Conservation (phyloP, 2,797 vertebrate species). For the Gouania willdenowi region DNA sequence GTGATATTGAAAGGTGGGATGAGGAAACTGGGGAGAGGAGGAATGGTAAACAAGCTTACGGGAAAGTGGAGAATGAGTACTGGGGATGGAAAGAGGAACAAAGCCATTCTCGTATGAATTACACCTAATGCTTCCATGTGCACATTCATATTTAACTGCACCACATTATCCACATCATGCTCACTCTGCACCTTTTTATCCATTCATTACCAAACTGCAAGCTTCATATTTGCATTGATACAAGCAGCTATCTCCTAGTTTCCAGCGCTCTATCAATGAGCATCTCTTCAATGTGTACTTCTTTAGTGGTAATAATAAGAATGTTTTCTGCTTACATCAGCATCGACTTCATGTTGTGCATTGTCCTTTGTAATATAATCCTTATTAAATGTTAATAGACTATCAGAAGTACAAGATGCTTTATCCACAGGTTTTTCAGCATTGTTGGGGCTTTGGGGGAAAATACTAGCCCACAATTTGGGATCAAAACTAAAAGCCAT, state of each 20-base stretch:
- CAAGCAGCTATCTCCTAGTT: neutral
- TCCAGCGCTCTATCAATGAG: conserved; percentile 1
- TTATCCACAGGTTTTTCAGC: too few relatives aligned
- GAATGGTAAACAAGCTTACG: conserved; percentile 17
- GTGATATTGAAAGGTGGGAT: conserved; percentile 1
- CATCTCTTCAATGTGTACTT: conserved; percentile 3
- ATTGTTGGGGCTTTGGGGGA: too few relatives aligned
- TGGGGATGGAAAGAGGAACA: conserved; percentile 11
- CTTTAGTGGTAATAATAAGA: too few relatives aligned
- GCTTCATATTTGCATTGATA: conserved; percentile 1
- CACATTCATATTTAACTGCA: conserved; percentile 19
- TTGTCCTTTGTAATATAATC: conserved; percentile 26
- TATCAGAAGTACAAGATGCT: conserved; percentile 44
- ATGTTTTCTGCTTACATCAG: too few relatives aligned
- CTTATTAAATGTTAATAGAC: conserved; percentile 54
- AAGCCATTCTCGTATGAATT: conserved; percentile 24
- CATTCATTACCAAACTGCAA: conserved; percentile 4
- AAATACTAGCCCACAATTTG: too few relatives aligned
- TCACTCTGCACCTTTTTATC: neutral
- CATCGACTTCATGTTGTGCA: neutral
- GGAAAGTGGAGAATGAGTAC: conserved; percentile 1
- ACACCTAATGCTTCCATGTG: conserved; percentile 27
- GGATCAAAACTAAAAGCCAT: too few relatives aligned
- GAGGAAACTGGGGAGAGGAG: neutral
- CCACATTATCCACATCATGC: conserved; percentile 23